Evolutionary conservation across 92 coral and sea anemone species (phyloP), one percentile per base, ranked within the genome.

Genomic region (Micromussa lordhowensis): DNA sequence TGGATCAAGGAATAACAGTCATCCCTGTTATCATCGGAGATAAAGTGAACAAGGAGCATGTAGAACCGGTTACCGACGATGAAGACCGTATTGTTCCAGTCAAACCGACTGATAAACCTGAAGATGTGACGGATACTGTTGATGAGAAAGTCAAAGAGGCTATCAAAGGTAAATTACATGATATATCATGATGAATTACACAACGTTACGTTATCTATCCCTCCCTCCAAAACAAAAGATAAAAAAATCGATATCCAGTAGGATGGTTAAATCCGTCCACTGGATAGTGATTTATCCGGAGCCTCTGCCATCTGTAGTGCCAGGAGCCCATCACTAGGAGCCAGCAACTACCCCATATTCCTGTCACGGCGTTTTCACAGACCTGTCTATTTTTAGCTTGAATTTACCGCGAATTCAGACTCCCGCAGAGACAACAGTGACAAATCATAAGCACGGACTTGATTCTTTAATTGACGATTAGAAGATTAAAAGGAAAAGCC

Each of bases 1-100:
- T 81, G 5, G 80, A 82, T 32, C 91, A 76, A 17, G 94, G 94
- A 17, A 92, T 94, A 26, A 83, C 82, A 31, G 89, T 94, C 0
- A 89, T 92, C 85, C 95, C 96, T 3, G 92, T 95, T 72, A 77
- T 88, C 63, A 74, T 91, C 49, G 99, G 99, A 26, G 89, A 69
- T 61, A 87, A 90, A 63, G 91, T 90, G 13, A 86, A 51, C 49
- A 92, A 93, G 48, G 88, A 17, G 17, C 94, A 92, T 64, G 75
- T 92, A 12, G 73, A 86, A 79, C 89, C 91, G n/a, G 59, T 79
- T 35, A 92, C 97, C 9, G 94, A 90, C 7, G 91, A 92, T 70
- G 92, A 85, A 35, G 90, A 83, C 63, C 93, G 94, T 31, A 86
- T 93, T 61, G 78, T 89, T 32, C 80, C 82, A 24, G 93, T 75